A percentile compares a stretch with the other conserved stretches of the same genome.
phyloP scores from a whole-genome alignment of 2,113 vertebrate species.

The Uria lomvia region DNA sequence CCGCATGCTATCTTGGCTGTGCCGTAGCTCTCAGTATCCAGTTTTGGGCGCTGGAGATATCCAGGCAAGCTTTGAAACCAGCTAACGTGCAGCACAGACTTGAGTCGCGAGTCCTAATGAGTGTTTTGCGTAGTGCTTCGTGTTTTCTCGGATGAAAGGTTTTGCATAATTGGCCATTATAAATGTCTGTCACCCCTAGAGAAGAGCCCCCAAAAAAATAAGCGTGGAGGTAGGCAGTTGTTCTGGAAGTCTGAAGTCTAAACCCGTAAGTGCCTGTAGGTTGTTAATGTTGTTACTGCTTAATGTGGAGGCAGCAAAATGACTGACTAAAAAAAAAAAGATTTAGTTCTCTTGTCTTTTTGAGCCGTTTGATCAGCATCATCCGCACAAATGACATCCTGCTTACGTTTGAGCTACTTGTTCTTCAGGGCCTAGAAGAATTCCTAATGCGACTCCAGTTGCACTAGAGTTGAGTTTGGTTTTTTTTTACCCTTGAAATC shows the following conservation, averaged over 20 bases:
- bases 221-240: background rate
- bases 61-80: background rate
- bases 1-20: background rate
- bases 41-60: background rate
- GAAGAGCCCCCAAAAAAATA: background rate
- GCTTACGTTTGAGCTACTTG: background rate
- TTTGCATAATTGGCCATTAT: constrained; percentile 43
- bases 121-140: background rate
- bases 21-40: background rate
- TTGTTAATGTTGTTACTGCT: background rate
- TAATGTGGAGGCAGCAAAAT: background rate
- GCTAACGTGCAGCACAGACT: background rate
- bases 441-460: background rate
- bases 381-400: background rate
- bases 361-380: background rate
- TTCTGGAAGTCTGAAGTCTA: background rate
- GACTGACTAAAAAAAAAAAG: background rate
- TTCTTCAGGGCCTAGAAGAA: background rate
- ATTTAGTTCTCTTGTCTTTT: background rate
- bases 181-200: constrained; percentile 29
- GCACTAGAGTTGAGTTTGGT: background rate
- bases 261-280: background rate
- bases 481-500: background rate
- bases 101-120: background rate
- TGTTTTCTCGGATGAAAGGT: constrained; percentile 41